These are phyloP conservation scores for Lissocephala sabroskyi DNA, from an alignment of 2,888 invertebrate species.

Conservation along the genomic window DNA sequence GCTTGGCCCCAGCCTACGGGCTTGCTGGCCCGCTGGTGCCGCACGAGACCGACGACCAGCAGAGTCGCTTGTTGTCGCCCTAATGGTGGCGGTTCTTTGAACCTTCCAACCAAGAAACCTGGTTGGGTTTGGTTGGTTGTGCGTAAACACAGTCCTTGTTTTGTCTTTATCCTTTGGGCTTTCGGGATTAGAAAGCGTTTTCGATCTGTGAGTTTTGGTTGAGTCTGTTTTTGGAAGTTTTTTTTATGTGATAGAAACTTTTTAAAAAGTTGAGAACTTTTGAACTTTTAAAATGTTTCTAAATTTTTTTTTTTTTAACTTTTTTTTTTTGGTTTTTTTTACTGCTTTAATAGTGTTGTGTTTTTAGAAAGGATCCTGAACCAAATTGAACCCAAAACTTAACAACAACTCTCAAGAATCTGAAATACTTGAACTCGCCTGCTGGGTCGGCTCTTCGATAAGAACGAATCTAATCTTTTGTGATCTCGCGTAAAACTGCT, in stretches of 20 bases:
- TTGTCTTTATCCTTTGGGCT: too few relatives aligned
- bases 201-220: conserved; percentile 16
- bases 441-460: too few relatives aligned
- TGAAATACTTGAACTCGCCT: not conserved
- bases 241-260: conserved; percentile 5
- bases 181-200: too few relatives aligned
- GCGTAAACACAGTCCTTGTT: too few relatives aligned
- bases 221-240: conserved; percentile 30
- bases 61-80: conserved; percentile 33
- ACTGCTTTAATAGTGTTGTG: conserved; percentile 2
- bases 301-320: conserved; percentile 26
- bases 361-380: not conserved
- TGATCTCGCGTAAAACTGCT: too few relatives aligned
- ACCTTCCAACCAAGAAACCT: too few relatives aligned
- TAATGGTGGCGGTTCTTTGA: conserved; percentile 22
- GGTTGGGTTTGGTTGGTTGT: too few relatives aligned
- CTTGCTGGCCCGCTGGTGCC: conserved; percentile 27
- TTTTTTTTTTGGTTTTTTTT: too few relatives aligned
- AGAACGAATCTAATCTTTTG: too few relatives aligned
- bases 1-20: conserved; percentile 13
- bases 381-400: not conserved
- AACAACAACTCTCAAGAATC: not conserved
- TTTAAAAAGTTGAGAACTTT: conserved; percentile 44
- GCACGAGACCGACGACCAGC: conserved; percentile 40
- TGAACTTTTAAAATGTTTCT: conserved; percentile 61